These are phyloP conservation scores for Gasterosteus aculeatus DNA, from an alignment of 2,113 vertebrate species.

Conservation along the genomic window DNA sequence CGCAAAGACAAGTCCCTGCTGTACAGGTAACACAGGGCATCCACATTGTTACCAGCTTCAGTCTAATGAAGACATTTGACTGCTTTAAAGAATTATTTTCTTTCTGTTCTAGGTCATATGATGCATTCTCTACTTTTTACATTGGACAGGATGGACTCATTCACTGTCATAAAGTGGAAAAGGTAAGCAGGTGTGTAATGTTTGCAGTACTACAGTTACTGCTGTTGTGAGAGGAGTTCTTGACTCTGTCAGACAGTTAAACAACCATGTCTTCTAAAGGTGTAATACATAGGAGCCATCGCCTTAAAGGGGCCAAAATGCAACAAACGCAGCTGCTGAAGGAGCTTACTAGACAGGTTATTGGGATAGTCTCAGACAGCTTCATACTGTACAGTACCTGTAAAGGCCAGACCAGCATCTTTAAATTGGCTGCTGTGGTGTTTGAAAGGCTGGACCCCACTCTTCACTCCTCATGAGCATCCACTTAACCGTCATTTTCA, in stretches of 20 bases:
- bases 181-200: constrained; percentile 76
- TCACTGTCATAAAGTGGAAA: constrained; percentile 88
- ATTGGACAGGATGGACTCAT: constrained; percentile 87
- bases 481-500: background rate
- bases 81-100: background rate
- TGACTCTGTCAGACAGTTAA: background rate
- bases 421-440: background rate
- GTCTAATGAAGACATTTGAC: background rate
- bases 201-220: too few relatives aligned
- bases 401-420: background rate
- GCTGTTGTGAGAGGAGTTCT: background rate
- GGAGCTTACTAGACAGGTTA: too few relatives aligned
- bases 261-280: background rate
- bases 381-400: too few relatives aligned
- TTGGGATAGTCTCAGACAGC: too few relatives aligned
- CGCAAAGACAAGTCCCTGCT: constrained; percentile 84
- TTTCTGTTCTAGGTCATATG: constrained; percentile 81
- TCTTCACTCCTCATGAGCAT: too few relatives aligned
- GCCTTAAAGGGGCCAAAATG: too few relatives aligned
- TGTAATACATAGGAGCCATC: too few relatives aligned
- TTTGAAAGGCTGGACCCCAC: too few relatives aligned
- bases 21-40: constrained; percentile 78
- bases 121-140: constrained; percentile 92
- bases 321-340: too few relatives aligned
- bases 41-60: background rate